These are phyloP conservation scores for Dromaius novaehollandiae DNA, from an alignment of 2,113 vertebrate genomes.

Conservation along the genomic window DNA sequence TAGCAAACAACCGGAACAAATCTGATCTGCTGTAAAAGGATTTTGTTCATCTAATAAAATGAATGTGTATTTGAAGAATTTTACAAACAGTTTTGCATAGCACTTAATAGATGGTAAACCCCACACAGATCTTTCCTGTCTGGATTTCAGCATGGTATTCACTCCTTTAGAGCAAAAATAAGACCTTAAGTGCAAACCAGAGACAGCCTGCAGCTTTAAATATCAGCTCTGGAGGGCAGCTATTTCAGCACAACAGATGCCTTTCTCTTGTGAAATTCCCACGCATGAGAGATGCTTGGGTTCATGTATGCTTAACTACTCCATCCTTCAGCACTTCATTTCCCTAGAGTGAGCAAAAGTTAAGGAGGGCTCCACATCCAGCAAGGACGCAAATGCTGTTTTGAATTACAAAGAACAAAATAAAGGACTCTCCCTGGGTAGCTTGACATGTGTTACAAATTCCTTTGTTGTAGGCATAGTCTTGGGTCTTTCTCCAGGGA, in stretches of 20 bases:
- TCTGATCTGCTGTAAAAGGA: background rate
- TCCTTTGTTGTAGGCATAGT: slow-evolving; percentile 41
- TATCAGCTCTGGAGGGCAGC: slow-evolving; percentile 5
- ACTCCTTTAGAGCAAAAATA: background rate
- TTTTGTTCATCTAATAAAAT: background rate
- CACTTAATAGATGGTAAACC: background rate
- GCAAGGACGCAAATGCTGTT: slow-evolving; percentile 43
- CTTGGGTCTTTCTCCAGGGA: slow-evolving; percentile 22
- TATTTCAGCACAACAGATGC: slow-evolving; percentile 63
- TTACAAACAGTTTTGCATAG: background rate
- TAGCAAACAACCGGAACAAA: background rate
- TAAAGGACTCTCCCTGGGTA: slow-evolving; percentile 25
- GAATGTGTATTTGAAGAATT: background rate
- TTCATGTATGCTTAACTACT: slow-evolving; percentile 40
- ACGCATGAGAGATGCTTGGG: slow-evolving; percentile 16
- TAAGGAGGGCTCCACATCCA: slow-evolving; percentile 21
- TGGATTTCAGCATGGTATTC: slow-evolving; percentile 1
- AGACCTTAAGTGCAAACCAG: background rate
- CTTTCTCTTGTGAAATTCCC: slow-evolving; percentile 63
- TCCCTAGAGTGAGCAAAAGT: slow-evolving; percentile 41
- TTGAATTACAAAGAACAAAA: slow-evolving; percentile 69
- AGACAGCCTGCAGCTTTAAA: slow-evolving; percentile 53
- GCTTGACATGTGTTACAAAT: slow-evolving; percentile 52
- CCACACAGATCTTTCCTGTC: background rate
- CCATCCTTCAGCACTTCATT: slow-evolving; percentile 58